A percentile compares a stretch with the other conserved stretches of the same genome.
These are phyloP conservation scores for Heterotis niloticus DNA, from an alignment of 2,113 vertebrate genomes.

Conservation along the genomic window DNA sequence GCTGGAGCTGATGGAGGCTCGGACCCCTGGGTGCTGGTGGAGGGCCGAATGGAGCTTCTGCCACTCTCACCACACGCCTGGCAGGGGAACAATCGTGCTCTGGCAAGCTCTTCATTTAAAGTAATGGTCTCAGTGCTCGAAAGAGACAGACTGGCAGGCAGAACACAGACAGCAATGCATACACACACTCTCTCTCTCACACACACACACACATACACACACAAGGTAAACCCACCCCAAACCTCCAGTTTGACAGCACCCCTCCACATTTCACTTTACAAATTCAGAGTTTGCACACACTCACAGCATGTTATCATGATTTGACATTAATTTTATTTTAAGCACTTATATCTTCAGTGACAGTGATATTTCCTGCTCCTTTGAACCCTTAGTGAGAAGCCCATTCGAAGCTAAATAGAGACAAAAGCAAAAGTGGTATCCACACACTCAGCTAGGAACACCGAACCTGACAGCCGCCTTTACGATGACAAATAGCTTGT, in stretches of 20 bases:
- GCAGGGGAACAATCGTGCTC: neutral
- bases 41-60: no score
- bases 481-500: constrained; percentile 14
- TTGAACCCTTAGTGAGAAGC: neutral
- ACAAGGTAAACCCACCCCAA: neutral
- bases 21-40: no score
- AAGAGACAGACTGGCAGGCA: neutral
- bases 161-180: neutral
- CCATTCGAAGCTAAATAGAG: neutral
- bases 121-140: neutral
- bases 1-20: neutral
- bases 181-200: neutral
- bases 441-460: neutral
- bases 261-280: neutral
- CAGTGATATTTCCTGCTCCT: neutral
- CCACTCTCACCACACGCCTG: neutral
- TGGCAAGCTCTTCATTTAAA: neutral
- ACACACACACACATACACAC: neutral
- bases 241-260: neutral
- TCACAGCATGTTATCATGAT: neutral
- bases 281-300: neutral
- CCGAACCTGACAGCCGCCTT: constrained; percentile 1
- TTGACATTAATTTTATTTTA: neutral
- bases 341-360: neutral
- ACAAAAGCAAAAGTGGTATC: neutral